Evolutionary conservation across 2,888 invertebrate genomes (phyloP).

Genomic region (Heliconius aoede): DNA sequence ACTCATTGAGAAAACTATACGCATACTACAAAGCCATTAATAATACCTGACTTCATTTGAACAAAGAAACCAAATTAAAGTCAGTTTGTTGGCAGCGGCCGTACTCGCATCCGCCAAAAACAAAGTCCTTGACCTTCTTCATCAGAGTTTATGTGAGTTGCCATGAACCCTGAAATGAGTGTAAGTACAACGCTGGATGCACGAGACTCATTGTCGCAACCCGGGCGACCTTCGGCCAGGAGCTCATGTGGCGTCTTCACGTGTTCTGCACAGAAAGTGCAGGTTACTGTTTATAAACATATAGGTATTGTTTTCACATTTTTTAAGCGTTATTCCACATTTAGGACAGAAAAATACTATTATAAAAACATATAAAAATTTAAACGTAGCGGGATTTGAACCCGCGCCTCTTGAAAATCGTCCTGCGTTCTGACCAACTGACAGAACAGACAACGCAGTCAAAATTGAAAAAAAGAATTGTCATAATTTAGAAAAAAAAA

Average conservation of each 20-base stretch:
- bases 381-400: too few species aligned
- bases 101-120: conserved; percentile 74
- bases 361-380: too few species aligned
- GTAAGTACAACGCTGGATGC: conserved; percentile 63
- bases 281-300: conserved; percentile 41
- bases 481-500: not conserved
- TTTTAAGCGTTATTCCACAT: too few species aligned
- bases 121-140: conserved; percentile 79
- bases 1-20: conserved; percentile 48
- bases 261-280: conserved; percentile 54
- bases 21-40: conserved; percentile 62
- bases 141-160: conserved; percentile 71
- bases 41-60: conserved; percentile 53
- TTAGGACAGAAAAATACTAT: too few species aligned
- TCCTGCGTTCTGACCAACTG: too few species aligned
- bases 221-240: conserved; percentile 71
- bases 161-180: conserved; percentile 76
- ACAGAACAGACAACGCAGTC: too few species aligned
- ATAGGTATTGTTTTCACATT: not conserved
- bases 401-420: too few species aligned
- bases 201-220: conserved; percentile 68
- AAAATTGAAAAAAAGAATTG: too few species aligned
- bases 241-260: conserved; percentile 77
- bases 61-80: conserved; percentile 51
- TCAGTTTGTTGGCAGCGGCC: conserved; percentile 69